Conservation (phyloP, 2,888 invertebrate species). For the Pecten maximus region DNA sequence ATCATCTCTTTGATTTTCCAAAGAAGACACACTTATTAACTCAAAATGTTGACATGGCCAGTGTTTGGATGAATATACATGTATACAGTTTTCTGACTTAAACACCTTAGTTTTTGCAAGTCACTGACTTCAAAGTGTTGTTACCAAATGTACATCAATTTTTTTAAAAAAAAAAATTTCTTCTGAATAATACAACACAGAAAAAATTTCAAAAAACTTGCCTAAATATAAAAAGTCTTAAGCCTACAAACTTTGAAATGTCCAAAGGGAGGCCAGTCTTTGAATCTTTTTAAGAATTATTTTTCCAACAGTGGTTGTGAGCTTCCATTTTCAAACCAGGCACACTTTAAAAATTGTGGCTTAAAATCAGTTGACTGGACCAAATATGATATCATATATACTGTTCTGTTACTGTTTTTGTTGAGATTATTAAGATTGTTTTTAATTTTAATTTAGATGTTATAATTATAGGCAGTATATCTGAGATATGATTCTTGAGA, state of each 20-base stretch:
- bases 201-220: no score
- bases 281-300: neutral
- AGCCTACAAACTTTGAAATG: no score
- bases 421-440: slow-evolving; percentile 18
- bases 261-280: neutral
- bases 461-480: neutral
- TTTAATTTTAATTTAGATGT: neutral
- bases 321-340: neutral
- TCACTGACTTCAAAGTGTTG: neutral
- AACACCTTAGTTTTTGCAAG: neutral
- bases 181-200: no score
- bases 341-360: neutral
- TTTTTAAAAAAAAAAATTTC: no score
- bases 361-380: neutral
- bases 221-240: no score
- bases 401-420: slow-evolving; percentile 3
- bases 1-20: neutral
- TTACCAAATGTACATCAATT: neutral
- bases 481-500: neutral
- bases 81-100: neutral
- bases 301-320: neutral
- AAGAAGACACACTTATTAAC: neutral
- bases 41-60: neutral
- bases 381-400: neutral
- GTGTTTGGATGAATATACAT: neutral